Evolutionary conservation across 2,797 vertebrate species (phyloP).

Genomic region (Nyctibius grandis): DNA sequence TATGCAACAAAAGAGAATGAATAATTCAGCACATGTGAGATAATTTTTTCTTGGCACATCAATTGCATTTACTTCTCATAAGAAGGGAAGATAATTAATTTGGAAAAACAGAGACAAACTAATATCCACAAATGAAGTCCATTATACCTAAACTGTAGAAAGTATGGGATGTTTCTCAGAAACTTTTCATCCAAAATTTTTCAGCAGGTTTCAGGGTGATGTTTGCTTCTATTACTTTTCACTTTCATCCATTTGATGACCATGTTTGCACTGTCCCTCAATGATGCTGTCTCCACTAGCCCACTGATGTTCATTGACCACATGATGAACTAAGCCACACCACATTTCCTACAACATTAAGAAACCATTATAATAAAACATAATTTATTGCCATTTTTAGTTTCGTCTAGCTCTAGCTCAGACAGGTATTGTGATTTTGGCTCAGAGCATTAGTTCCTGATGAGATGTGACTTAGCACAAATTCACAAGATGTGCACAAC

Average conservation of each 20-base stretch:
- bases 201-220: background rate
- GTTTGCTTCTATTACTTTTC: background rate
- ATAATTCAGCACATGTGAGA: background rate
- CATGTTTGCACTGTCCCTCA: background rate
- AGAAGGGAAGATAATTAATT: background rate
- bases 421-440: rapidly evolving
- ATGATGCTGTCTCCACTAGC: background rate
- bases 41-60: background rate
- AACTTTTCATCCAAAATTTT: background rate
- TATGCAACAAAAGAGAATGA: background rate
- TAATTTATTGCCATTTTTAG: background rate
- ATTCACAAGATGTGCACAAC: background rate
- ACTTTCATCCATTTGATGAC: background rate
- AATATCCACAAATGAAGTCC: background rate
- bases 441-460: rapidly evolving
- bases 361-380: background rate
- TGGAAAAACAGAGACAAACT: background rate
- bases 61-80: background rate
- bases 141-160: background rate
- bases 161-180: background rate
- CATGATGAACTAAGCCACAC: background rate
- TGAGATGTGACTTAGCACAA: background rate
- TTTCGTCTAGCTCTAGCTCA: background rate
- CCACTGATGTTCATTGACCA: background rate
- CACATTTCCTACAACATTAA: background rate